These are phyloP conservation scores for Coracopsis vasa DNA, from an alignment of 2,113 vertebrate genomes.

Conservation along the genomic window DNA sequence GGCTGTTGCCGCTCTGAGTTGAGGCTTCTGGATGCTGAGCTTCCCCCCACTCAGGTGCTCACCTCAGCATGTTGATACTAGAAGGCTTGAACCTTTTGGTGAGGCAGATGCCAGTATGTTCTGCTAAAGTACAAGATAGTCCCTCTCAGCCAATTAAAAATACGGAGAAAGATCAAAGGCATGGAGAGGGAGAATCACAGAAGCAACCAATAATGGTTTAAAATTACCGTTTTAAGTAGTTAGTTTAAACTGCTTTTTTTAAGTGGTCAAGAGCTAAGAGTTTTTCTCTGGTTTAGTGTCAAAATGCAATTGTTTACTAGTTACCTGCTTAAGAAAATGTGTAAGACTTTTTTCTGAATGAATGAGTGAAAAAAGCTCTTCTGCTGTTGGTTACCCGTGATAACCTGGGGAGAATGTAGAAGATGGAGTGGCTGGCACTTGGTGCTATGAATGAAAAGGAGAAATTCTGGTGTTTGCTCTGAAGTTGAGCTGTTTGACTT, in stretches of 20 bases:
- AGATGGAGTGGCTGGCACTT: not conserved
- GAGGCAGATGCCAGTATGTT: not conserved
- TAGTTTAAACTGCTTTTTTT: not conserved
- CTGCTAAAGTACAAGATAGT: not conserved
- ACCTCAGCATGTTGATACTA: not conserved
- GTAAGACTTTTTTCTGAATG: not conserved
- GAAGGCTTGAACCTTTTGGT: not conserved
- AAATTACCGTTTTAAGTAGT: not conserved
- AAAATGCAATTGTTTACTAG: not conserved
- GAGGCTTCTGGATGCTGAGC: too few species aligned
- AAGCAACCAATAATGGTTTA: not conserved
- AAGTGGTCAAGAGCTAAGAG: not conserved
- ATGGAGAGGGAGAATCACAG: rapidly evolving
- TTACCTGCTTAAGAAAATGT: not conserved
- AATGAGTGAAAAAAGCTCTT: not conserved
- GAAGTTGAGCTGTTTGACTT: not conserved
- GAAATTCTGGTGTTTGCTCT: not conserved
- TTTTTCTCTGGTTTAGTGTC: not conserved
- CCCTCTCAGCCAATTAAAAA: not conserved
- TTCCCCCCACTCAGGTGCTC: too few species aligned
- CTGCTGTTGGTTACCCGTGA: not conserved
- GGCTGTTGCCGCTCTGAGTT: too few species aligned
- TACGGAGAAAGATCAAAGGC: not conserved
- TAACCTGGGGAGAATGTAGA: not conserved
- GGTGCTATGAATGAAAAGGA: not conserved